phyloP scores from a whole-genome alignment of 2,888 invertebrate genomes.

The Heteromurus nitidus region DNA sequence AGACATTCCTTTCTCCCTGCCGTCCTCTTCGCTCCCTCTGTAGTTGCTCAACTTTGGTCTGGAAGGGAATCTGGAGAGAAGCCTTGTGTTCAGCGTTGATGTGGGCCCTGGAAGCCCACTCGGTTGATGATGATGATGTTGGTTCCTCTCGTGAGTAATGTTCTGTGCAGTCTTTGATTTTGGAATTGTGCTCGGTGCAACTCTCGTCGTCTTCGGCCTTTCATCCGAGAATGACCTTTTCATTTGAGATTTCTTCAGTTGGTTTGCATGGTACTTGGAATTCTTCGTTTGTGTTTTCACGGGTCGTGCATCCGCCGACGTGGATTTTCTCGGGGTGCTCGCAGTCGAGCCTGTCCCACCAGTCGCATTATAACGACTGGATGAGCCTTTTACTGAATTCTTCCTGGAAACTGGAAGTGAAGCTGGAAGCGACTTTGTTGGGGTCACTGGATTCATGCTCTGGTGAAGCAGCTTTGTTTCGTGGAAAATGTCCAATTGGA shows the following conservation, averaged over 20 bases:
- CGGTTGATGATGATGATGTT: constrained; percentile 24
- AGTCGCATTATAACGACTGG: constrained; percentile 61
- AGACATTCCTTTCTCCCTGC: constrained; percentile 67
- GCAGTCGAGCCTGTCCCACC: constrained; percentile 61
- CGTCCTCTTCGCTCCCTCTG: constrained; percentile 54
- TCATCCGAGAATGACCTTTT: constrained; percentile 72
- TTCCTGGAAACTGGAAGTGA: constrained; percentile 70
- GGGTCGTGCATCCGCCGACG: constrained; percentile 66
- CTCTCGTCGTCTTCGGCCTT: constrained; percentile 62
- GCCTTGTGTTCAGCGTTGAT: constrained; percentile 47
- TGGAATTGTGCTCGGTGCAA: constrained; percentile 61
- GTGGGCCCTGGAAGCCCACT: constrained; percentile 40
- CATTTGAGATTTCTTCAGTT: constrained; percentile 71
- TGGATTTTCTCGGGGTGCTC: constrained; percentile 60
- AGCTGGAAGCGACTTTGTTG: constrained; percentile 77
- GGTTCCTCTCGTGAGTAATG: constrained; percentile 60
- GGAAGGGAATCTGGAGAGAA: constrained; percentile 65
- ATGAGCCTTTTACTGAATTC: constrained; percentile 65
- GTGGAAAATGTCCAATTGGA: constrained; percentile 87
- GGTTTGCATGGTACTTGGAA: constrained; percentile 71
- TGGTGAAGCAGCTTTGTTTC: constrained; percentile 86
- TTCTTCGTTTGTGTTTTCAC: constrained; percentile 66
- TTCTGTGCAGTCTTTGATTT: constrained; percentile 73
- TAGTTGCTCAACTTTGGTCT: constrained; percentile 62
- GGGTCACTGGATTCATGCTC: constrained; percentile 80